Evolutionary conservation across 1,140 invertebrate species (phyloP).

Genomic region (Odontomachus brunneus): DNA sequence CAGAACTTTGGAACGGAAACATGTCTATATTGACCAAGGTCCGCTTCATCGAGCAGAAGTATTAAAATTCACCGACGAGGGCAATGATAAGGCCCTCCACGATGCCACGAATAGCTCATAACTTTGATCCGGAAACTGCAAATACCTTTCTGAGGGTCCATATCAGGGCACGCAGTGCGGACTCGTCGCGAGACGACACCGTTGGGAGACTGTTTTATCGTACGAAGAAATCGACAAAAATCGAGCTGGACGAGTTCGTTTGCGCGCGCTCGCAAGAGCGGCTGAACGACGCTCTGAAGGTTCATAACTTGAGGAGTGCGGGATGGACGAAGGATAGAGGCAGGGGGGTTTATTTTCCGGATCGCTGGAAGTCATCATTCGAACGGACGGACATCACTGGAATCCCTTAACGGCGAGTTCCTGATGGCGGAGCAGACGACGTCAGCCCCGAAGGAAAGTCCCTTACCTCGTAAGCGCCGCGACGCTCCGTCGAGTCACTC

Average conservation of each 20-base stretch:
- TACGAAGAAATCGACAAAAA: constrained; percentile 38
- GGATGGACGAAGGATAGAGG: constrained; percentile 35
- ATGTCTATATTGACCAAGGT: constrained; percentile 39
- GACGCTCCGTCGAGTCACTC: constrained; percentile 36
- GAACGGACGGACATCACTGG: constrained; percentile 75
- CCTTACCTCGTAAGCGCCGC: constrained; percentile 56
- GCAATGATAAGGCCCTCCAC: constrained; percentile 42
- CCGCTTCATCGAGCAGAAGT: constrained; percentile 47
- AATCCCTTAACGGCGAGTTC: constrained; percentile 77
- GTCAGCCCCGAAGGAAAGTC: constrained; percentile 62
- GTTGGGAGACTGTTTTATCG: constrained; percentile 58
- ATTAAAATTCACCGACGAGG: constrained; percentile 54
- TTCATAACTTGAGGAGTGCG: constrained; percentile 70
- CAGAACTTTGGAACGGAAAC: constrained; percentile 25
- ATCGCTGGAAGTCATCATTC: constrained; percentile 79
- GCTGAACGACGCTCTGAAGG: constrained; percentile 59
- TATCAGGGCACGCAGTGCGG: constrained; percentile 29
- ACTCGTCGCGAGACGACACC: no score
- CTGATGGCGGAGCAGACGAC: constrained; percentile 63
- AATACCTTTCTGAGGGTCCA: constrained; percentile 36
- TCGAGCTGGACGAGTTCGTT: constrained; percentile 53
- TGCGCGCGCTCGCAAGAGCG: constrained; percentile 7
- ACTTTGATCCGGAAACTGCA: constrained; percentile 52
- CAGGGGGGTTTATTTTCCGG: constrained; percentile 77
- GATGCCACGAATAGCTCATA: constrained; percentile 50